Base-by-base conservation (phyloP, 2,797 vertebrate species). In the Amblyopsis hoosieri region DNA sequence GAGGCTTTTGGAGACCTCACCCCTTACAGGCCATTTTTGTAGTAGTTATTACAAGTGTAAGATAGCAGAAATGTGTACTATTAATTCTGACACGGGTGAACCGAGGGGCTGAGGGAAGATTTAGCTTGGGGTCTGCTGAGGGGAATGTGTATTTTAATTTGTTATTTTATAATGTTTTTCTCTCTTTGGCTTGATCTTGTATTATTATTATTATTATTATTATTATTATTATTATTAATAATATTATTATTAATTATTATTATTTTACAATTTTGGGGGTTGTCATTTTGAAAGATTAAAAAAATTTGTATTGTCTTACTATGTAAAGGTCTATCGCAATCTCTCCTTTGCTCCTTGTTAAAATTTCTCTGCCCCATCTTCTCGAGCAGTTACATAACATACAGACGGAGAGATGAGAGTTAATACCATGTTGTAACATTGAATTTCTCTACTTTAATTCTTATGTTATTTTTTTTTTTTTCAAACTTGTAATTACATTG, bases 391-490 rank as follows among this genome's bases (percentile, higher is more conserved):
- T 90, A 80, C 84, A 60, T 90, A 90, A 91, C 89, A 89, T 88
- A 90, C 84, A 66, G 78, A 83, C 69, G 78, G 84, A 85, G 89
- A 83, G 82, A 85, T 69, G 75, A 85, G 85, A 84, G 84, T 90
- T 91, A 91, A 93, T 90, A 90, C 90, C 87, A 88, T 90, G 86
- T 90, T 90, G 92, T 94, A 93, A 93, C 89, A 86, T 92, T 90
- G 76, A 87, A 88, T 89, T 89, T 90, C 87, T 89, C 83, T 74
- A 72, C 79, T 87, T 74, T 67, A 56, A 69, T 84, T 90, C 72
- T 83, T 85, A 91, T 19, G 47, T 89, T 76, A 88, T 88, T 60
- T 76, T 87, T 74, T 77, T 84, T 86, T 87, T 86, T 86, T 85
- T 58, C 74, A 90, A 85, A 90, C 89, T 90, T 92, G 91, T 93